Percentiles rank a stretch among this genome's conserved stretches.
Evolutionary conservation across 2,113 vertebrate genomes (phyloP).

Genomic region (Theristicus caerulescens): DNA sequence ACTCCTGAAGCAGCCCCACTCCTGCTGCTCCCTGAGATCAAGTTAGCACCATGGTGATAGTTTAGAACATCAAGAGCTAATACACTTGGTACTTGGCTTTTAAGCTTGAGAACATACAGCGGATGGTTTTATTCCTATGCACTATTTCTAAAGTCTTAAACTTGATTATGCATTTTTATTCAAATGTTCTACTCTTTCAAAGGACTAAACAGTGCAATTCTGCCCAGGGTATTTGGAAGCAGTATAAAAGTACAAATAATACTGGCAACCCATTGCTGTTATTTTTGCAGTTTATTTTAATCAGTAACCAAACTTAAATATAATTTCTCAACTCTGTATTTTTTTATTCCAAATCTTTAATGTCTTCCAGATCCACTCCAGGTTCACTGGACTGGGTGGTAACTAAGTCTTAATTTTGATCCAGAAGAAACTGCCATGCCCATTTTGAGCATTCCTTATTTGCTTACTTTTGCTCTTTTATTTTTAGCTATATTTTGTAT

Average conservation of each 20-base stretch:
- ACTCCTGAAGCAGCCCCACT: not conserved
- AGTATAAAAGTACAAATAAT: not conserved
- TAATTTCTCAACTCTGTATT: not conserved
- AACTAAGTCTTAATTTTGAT: constrained; percentile 2
- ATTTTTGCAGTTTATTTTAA: constrained; percentile 45
- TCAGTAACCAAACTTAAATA: constrained; percentile 24
- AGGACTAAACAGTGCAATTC: not conserved
- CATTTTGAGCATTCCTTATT: constrained; percentile 9
- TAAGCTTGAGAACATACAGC: not conserved
- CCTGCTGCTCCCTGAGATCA: not conserved
- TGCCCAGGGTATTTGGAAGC: not conserved
- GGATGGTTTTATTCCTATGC: not conserved
- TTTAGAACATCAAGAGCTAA: not conserved
- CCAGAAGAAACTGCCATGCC: constrained; percentile 6
- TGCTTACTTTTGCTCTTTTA: constrained; percentile 39
- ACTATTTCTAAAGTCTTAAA: not conserved
- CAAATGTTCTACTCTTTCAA: not conserved
- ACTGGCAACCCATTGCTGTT: constrained; percentile 13
- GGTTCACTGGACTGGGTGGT: constrained; percentile 27
- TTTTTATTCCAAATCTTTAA: constrained; percentile 39
- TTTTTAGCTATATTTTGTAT: constrained; percentile 21
- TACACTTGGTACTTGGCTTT: not conserved
- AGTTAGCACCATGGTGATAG: not conserved
- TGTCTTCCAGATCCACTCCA: constrained; percentile 45
- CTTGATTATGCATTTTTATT: not conserved